Percentiles rank a stretch among this genome's conserved stretches.
Conservation (phyloP, 2,888 invertebrate species). For the Pyralis farinalis region DNA sequence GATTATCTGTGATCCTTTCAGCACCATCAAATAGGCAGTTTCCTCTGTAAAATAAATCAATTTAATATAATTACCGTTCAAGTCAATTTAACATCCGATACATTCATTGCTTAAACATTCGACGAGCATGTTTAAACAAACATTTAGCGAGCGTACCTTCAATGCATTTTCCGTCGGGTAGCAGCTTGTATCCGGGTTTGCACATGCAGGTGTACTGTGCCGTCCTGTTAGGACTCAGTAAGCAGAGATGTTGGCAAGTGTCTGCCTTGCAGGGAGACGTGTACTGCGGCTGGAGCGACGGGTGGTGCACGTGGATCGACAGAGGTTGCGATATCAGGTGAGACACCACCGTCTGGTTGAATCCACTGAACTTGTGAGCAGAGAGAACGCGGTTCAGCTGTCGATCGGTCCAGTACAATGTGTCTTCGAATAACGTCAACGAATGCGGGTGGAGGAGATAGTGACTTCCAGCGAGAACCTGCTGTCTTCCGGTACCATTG, state of each 20-base stretch:
- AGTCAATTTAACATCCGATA: too few species aligned
- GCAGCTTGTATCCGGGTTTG: constrained; percentile 90
- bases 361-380: constrained; percentile 95
- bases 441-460: constrained; percentile 98
- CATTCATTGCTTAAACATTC: too few species aligned
- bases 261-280: constrained; percentile 86
- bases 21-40: constrained; percentile 92
- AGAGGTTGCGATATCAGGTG: constrained; percentile 97
- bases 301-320: constrained; percentile 97
- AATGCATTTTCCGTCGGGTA: constrained; percentile 85
- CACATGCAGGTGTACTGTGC: constrained; percentile 94
- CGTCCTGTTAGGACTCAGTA: constrained; percentile 88
- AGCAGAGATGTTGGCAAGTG: constrained; percentile 93
- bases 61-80: too few species aligned
- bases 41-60: constrained; percentile 82
- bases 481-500: constrained; percentile 94
- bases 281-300: constrained; percentile 92
- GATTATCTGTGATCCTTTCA: constrained; percentile 94
- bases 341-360: constrained; percentile 95
- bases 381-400: constrained; percentile 94
- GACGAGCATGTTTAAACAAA: too few species aligned
- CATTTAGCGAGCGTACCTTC: constrained; percentile 82
- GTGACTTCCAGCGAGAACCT: constrained; percentile 93
- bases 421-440: constrained; percentile 96
- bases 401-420: constrained; percentile 97